A percentile compares a stretch with the other conserved stretches of the same genome.
These are phyloP conservation scores for Bombus pascuorum DNA, from an alignment of 1,140 invertebrate species.

Conservation along the genomic window DNA sequence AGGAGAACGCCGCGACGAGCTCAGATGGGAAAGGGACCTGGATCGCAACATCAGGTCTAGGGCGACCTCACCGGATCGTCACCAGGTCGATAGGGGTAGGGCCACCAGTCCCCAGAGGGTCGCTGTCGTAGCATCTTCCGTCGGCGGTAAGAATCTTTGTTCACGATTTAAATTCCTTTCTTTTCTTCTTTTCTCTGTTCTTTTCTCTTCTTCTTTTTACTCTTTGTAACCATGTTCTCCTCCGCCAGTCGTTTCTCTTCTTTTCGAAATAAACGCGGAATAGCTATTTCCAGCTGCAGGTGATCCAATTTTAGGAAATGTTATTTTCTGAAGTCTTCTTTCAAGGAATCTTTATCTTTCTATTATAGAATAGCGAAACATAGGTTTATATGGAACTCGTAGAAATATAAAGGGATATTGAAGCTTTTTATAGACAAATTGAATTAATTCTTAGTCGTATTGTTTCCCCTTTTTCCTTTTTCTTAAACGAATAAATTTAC, in stretches of 20 bases:
- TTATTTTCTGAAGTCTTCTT: background rate
- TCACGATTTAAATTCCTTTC: background rate
- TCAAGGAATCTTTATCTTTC: background rate
- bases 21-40: conserved; percentile 81
- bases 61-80: conserved; percentile 77
- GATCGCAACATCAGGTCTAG: conserved; percentile 82
- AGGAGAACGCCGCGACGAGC: conserved; percentile 81
- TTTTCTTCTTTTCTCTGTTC: background rate
- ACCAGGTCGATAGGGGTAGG: conserved; percentile 73
- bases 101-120: conserved; percentile 76
- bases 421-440: too few species aligned
- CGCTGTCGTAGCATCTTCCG: conserved; percentile 14
- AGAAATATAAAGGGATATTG: too few species aligned
- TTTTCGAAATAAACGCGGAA: conserved; percentile 43
- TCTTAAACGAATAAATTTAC: too few species aligned
- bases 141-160: conserved; percentile 5
- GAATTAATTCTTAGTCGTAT: too few species aligned
- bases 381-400: too few species aligned
- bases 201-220: background rate
- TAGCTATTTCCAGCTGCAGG: background rate
- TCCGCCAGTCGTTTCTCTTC: background rate
- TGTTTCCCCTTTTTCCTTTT: too few species aligned
- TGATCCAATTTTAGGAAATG: background rate
- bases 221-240: background rate
- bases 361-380: too few species aligned